Base-by-base conservation (phyloP, 1,140 invertebrate species). In the Dryas iulia region DNA sequence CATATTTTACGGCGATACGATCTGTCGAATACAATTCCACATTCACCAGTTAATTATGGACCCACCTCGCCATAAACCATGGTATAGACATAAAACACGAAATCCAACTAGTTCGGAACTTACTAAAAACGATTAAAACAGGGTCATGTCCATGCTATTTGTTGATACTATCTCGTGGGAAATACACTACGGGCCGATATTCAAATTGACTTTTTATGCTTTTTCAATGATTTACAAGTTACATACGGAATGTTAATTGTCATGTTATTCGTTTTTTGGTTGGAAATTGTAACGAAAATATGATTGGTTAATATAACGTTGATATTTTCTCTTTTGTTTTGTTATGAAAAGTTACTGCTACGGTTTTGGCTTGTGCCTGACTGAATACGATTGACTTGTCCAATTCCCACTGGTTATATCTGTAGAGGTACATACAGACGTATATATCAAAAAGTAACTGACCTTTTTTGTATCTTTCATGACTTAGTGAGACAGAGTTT, bases 121-220 rank as follows among this genome's bases (percentile, higher is more conserved):
- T 72, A 72, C 62, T 75, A 64, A 70, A 72, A 75, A 75, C 60
- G 63, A 76, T 76, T 56, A 21, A 47, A 47, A 47, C 39, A 14
- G 39, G 39, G 8, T 8, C 21, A 47, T 47, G 39, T 47, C 14
- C 18, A 47, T 47, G 18, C 39, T 47, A 47, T 47, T 21, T 47
- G 18, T 47, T 47, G 39, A 47, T 47, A 21, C 14, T 47, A 47
- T 47, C 39, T 21, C 39, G 39, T 47, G 39, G 39, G 39, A 47
- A 47, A 47, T 47, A 14, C 39, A 18, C 39, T 47, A 47, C 39
- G 39, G 39, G 3, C 8, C 21, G 39, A 47, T 47, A 47, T 47
- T 47, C 39, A 21, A 21, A 47, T 47, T 47, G 39, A 47, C 39
- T 47, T 47, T 47, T 47, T 21, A 47, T 47, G 2, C 6, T 47